Conservation (phyloP, 2,113 vertebrate species). For the Narcine bancroftii region DNA sequence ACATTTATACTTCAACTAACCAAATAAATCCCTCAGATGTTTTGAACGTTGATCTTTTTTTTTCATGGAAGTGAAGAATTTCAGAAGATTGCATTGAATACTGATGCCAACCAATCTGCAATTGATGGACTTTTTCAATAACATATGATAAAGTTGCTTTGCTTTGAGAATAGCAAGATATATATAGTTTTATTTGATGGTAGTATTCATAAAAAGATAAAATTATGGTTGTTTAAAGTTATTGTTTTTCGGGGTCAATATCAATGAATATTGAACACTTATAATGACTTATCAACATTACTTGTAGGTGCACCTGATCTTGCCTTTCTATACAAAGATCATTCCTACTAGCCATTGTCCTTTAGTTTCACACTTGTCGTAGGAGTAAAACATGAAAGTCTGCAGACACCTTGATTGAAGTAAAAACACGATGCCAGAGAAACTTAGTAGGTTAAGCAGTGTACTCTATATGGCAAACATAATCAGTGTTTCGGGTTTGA, state of each 20-base stretch:
- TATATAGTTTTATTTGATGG: background rate
- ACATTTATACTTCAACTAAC: conserved; percentile 25
- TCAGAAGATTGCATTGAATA: conserved; percentile 25
- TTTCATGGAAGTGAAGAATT: conserved; percentile 13
- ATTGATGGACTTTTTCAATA: conserved; percentile 12
- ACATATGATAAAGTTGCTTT: background rate
- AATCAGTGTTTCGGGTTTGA: too few species aligned
- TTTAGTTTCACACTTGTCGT: background rate
- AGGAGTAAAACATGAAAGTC: too few species aligned
- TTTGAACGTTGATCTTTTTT: conserved; percentile 8
- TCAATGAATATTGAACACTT: background rate
- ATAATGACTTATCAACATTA: background rate
- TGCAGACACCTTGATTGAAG: too few species aligned
- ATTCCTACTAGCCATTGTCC: background rate
- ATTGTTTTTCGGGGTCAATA: background rate
- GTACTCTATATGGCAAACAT: too few species aligned
- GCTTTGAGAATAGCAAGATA: background rate
- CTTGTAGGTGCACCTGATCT: background rate
- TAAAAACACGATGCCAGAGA: too few species aligned
- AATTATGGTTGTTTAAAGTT: background rate
- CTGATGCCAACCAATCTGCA: conserved; percentile 26
- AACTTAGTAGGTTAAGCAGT: too few species aligned
- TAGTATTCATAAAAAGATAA: background rate
- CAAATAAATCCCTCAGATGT: conserved; percentile 21
- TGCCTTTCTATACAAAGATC: background rate